Base-by-base conservation (phyloP, 2,113 vertebrate genomes). In the Varanus komodoensis region DNA sequence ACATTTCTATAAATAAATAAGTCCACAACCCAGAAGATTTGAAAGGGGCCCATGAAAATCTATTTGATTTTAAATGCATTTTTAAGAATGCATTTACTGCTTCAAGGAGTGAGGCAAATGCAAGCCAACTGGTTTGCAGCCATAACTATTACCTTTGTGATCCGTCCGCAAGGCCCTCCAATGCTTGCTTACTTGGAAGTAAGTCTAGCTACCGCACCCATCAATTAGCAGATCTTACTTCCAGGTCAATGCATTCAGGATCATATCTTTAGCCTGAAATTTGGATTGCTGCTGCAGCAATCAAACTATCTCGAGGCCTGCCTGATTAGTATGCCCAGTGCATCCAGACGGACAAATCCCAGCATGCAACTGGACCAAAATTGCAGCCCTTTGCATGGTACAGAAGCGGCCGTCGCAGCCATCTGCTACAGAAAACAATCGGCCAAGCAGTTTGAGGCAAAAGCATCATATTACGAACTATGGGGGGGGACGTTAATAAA, bases 361-460 rank as follows among this genome's bases (percentile, higher is more conserved):
- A 50, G 84, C 84, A 71, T 4, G 73, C 74, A 64, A 54, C 44
- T 64, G 73, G 86, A 86, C 93, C 86, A 25, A 81, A 64, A 68
- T 0, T 1, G 52, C 87, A 82, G 93, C n/a, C 90, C 88, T 0
- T 14, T 7, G 93, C 94, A 0, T 67, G 2, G 68, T 1, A 73
- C 91, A 25, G 90, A 80, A 1, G 78, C 19, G 71, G 89, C 90
- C 15, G 82, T 48, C 25, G 6, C 67, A 23, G 87, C 92, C 96
- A 89, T 93, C 96, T 91, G 93, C 69, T 64, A 71, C 17, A 85
- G 91, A n/a, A 93, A 94, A 90, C 89, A 82, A 77, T 54, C 44
- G 87, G 61, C 91, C 57, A 2, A 17, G 77, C 69, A 0, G 29
- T 75, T 75, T 38, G 32, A 86, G 84, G 93, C 87, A 21, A 25